Evolutionary conservation across 1,140 invertebrate genomes (phyloP).

Genomic region (Bombus waltoni): DNA sequence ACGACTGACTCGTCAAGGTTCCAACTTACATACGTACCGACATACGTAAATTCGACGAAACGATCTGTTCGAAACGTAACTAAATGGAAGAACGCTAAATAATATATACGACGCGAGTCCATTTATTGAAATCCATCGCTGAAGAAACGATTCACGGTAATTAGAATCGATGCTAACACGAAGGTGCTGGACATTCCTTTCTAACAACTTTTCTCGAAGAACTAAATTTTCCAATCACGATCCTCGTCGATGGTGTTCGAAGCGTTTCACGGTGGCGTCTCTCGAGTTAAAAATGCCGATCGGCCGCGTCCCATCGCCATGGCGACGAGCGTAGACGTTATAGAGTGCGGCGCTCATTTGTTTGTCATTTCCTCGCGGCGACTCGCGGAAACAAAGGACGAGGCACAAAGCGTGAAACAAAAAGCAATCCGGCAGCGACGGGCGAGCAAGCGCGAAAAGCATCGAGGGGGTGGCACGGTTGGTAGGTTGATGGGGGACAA

Average conservation of each 20-base stretch:
- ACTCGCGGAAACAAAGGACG: conserved; percentile 71
- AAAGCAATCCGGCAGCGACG: conserved; percentile 66
- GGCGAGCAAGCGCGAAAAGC: conserved; percentile 48
- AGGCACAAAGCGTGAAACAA: conserved; percentile 66
- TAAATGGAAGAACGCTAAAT: neutral
- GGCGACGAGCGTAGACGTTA: conserved; percentile 60
- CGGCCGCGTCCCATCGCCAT: conserved; percentile 61
- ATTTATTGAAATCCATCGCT: no score
- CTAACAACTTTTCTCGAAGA: neutral
- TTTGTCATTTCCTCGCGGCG: conserved; percentile 71
- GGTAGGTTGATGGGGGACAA: conserved; percentile 36
- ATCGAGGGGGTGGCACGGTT: conserved; percentile 16
- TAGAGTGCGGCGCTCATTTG: conserved; percentile 67
- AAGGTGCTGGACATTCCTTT: no score
- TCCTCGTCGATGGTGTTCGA: neutral
- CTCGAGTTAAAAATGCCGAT: conserved; percentile 64
- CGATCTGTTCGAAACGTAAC: neutral
- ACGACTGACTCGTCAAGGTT: neutral
- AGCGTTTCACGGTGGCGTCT: neutral
- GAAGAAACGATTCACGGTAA: no score
- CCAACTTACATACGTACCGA: neutral
- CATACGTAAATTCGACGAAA: neutral
- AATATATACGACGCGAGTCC: no score
- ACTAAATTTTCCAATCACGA: neutral
- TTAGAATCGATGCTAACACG: no score